phyloP scores from a whole-genome alignment of 2,888 invertebrate species.

The Galerucella pusilla region DNA sequence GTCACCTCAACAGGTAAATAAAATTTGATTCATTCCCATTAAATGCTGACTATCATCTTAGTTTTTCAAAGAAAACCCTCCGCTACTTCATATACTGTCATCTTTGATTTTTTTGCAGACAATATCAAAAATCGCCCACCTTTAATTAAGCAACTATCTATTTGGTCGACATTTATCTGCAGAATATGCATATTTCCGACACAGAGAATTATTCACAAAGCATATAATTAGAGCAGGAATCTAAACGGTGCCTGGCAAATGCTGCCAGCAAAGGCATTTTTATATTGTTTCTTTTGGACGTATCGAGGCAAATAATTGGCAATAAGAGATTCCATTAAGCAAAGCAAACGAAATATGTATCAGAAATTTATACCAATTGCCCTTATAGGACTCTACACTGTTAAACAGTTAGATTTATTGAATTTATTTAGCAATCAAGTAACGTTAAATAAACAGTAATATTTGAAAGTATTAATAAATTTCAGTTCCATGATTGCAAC shows the following conservation, averaged over 20 bases:
- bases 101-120: no score
- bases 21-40: no score
- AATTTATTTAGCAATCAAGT: no score
- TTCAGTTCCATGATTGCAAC: no score
- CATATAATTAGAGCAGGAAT: conserved; percentile 11
- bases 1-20: no score
- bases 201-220: conserved; percentile 20
- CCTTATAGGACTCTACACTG: conserved; percentile 28
- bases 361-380: conserved; percentile 51
- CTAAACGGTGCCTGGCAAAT: background rate
- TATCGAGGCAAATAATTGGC: conserved; percentile 49
- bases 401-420: background rate
- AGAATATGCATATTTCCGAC: conserved; percentile 18
- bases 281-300: conserved; percentile 34
- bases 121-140: background rate
- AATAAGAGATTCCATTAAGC: conserved; percentile 51
- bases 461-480: no score
- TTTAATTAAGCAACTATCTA: background rate
- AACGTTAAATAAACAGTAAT: no score
- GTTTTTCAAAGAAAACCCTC: no score
- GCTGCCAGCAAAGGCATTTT: conserved; percentile 22
- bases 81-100: no score
- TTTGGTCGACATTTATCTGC: conserved; percentile 7
- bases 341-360: conserved; percentile 55
- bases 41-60: no score